Base-by-base conservation (phyloP, 1,140 invertebrate species). In the Drosophila yakuba region DNA sequence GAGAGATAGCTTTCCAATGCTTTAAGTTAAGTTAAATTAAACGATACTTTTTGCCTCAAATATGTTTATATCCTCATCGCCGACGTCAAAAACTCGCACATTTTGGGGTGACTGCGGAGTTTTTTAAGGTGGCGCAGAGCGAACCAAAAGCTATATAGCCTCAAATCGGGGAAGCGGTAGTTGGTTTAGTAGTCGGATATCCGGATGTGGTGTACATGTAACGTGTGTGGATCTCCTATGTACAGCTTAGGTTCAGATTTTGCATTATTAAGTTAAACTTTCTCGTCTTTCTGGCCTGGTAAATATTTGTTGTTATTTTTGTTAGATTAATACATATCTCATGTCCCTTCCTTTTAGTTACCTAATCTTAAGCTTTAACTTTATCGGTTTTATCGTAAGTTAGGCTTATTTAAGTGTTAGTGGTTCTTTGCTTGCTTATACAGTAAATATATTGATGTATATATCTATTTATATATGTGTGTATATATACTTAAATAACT, bases 401-500 rank as follows among this genome's bases (percentile, higher is more conserved):
- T 86, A 86, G 83, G 83, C 83, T 86, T 86, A 88, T 79, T 85
- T 86, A 86, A 76, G 79, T 88, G 83, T 86, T 88, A 86, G 83
- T 86, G 83, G 83, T 86, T 86, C 83, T 86, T 86, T 86, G 83
- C 83, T 90, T 85, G 80, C 85, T 89, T 90, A 90, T 73, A 75
- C 54, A 52, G 64, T 84, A 79, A 62, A 74, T 80, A 80, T 80
- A 57, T 84, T 69, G 71, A 68, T 72, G 62, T 62, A 74, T 80
- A 59, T 83, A 74, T 82, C 38, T 35, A 69, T 71, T 54, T 85
- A 72, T 45, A 45, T 45, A 45, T 45, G 20, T 45, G 17, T 45
- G 20, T 85, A 86, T 76, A 82, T 69, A 61, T 76, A 74, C 83
- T 69, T 86, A 86, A 86, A 83, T 77, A 75, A 67, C 61, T 55